Evolutionary conservation across 2,888 invertebrate species (phyloP), one percentile per base, ranked within the genome.

Genomic region (Rotaria magnacalcarata): DNA sequence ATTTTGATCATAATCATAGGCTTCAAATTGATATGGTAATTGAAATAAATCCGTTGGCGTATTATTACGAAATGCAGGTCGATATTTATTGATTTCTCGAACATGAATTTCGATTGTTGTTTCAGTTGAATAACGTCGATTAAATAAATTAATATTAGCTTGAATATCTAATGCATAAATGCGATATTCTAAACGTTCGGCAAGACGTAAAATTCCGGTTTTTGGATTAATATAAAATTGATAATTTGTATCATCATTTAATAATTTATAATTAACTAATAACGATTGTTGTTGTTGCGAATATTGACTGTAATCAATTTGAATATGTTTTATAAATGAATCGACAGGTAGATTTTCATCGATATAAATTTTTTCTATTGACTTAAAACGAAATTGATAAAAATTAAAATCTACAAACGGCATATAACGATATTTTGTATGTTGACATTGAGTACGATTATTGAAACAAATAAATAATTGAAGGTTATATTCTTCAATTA

Each of bases 21-120:
- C 80, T 47, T 47, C 11, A 80, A 80, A 80, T 47, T 80, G 80
- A 24, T 80, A 80, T 47, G 80, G 80, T 47, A 80, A 47, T 80
- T 47, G 80, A 80, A 80, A 41, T 47, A 47, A 47, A 21, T 80
- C 47, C 6, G 16, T 67, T 19, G 67, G 19, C 47, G 80, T 80
- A n/a, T 47, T 80, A 47, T 47, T 80, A 19, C 14, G 47, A 80
- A 80, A 80, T 14, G n/a, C 47, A 2, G 80, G 80, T n/a, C 80
- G 43, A 80, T 80, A 34, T 47, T 80, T 47, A 80, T 80, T 80
- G 0, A 47, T 43, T 47, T 80, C 80, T 47, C 47, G 6, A 4
- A 80, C 80, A n/a, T 43, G 16, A n/a, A 80, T 43, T n/a, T 80
- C 24, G 24, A 80, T 11, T 14, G n/a, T 80, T 80, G 43, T 80